Evolutionary conservation across 2,888 invertebrate genomes (phyloP), one percentile per base, ranked within the genome.

Genomic region (Anthophora plumipes): DNA sequence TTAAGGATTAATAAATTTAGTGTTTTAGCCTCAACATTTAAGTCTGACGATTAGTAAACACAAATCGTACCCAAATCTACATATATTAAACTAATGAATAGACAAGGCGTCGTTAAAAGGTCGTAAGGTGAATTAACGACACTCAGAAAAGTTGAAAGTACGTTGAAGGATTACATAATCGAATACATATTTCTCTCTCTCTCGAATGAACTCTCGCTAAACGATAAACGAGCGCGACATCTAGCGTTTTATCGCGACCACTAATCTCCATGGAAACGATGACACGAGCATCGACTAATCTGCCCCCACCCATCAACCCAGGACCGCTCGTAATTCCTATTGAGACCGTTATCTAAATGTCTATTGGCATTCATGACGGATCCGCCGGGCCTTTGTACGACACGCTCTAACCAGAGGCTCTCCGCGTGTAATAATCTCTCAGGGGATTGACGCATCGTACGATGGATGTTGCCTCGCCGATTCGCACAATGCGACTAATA

Each of bases 281-380:
- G 87, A 87, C 86, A 83, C 80, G 79, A 72, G 80, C 76, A 83
- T 77, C 72, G 78, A 75, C 85, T 84, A 81, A 90, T 89, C 85
- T 82, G 69, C 80, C 37, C 31, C 48, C 48, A 41, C 20, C 25
- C n/a, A n/a, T n/a, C n/a, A n/a, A n/a, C 43, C 48, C 25, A 4
- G 3, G 17, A 12, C 39, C n/a, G 39, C 50, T 77, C 60, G 76
- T 63, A 67, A 72, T 82, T 80, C 77, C 78, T 83, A 86, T 86
- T 82, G 78, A 85, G 87, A 80, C 82, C 69, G 73, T 85, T 85
- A 85, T 89, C 88, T 81, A 71, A 86, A 85, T 80, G 85, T 84
- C 84, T 79, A 86, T 83, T 79, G 80, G 74, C 82, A 77, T 80
- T 80, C 66, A 67, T 59, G 31, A 52, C 54, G 60, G 74, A 52